These are phyloP conservation scores for Cerastis rubricosa DNA, from an alignment of 2,888 invertebrate species.

Conservation along the genomic window DNA sequence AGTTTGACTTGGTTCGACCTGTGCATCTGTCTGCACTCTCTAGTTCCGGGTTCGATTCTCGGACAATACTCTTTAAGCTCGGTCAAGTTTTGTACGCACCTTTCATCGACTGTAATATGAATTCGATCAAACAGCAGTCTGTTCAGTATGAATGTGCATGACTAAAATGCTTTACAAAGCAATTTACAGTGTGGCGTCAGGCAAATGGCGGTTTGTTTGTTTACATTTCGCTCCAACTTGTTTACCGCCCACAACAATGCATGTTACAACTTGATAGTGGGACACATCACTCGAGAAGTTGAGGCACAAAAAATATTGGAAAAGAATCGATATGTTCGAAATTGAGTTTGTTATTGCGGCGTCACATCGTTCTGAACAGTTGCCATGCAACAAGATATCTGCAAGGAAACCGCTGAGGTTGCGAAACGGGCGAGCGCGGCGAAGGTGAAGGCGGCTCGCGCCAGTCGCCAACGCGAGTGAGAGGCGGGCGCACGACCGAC, in stretches of 20 bases:
- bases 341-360: slow-evolving; percentile 67
- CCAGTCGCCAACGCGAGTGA: slow-evolving; percentile 87
- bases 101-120: slow-evolving; percentile 29
- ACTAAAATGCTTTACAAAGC: slow-evolving; percentile 7
- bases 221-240: slow-evolving; percentile 48
- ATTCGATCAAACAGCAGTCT: slow-evolving; percentile 14
- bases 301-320: slow-evolving; percentile 46
- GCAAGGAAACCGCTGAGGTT: slow-evolving; percentile 86
- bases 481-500: slow-evolving; percentile 81
- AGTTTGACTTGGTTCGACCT: slow-evolving; percentile 65
- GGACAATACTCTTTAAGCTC: slow-evolving; percentile 32
- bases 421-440: slow-evolving; percentile 84
- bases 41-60: slow-evolving; percentile 73
- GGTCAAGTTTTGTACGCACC: slow-evolving; percentile 25
- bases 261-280: slow-evolving; percentile 31
- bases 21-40: slow-evolving; percentile 66
- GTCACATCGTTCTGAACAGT: slow-evolving; percentile 76
- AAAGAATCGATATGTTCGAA: slow-evolving; percentile 60
- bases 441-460: slow-evolving; percentile 83
- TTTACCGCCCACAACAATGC: slow-evolving; percentile 35
- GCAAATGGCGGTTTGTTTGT: slow-evolving; percentile 48
- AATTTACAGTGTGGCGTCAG: slow-evolving; percentile 13
- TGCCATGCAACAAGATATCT: slow-evolving; percentile 89
- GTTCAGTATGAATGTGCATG: slow-evolving; percentile 15
- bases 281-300: slow-evolving; percentile 28